Base-by-base conservation (phyloP, 1,140 invertebrate species). In the Papilio aristodemus region DNA sequence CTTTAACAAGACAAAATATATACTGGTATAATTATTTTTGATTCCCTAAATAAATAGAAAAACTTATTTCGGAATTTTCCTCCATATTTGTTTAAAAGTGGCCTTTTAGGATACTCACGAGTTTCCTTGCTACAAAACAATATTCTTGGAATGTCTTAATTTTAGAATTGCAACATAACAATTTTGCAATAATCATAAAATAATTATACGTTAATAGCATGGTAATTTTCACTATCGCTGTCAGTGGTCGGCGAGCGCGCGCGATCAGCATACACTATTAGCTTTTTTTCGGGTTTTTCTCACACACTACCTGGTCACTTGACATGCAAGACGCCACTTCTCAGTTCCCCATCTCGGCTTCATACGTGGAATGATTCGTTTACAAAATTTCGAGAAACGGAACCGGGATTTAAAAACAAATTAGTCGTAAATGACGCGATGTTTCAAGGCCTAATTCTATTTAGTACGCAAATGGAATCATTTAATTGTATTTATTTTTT, bases 241-340 rank as follows among this genome's bases (percentile, higher is more conserved):
- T 17, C 50, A 67, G 41, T 17, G 58, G 27, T 13, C 58, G 59
- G 37, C 58, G 41, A 50, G 54, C 39, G 59, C 64, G 69, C 81
- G 76, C 84, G 81, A 79, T 69, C 60, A 41, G 82, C 25, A 73
- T 71, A 17, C 58, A 13, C 54, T 72, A 81, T 73, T 41, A 64
- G 43, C 73, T 84, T 84, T 84, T 84, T 83, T 83, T 77, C 71
- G 69, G 72, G 72, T 84, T 83, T 79, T 85, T 86, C 76, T 81
- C 82, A 81, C 75, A 80, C 78, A 83, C 69, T 73, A 72, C 74
- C 74, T 81, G 70, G 72, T 71, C 60, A 63, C 50, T 85, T 78
- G 62, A 69, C 75, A 88, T 88, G 75, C 86, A 79, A 5, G 8
- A 7, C 68, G 43, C 10, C 10, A 38, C 58, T 14, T 38, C 37